Evolutionary conservation across 2,888 invertebrate species (phyloP).

Genomic region (Tenthredo scrophulariae): DNA sequence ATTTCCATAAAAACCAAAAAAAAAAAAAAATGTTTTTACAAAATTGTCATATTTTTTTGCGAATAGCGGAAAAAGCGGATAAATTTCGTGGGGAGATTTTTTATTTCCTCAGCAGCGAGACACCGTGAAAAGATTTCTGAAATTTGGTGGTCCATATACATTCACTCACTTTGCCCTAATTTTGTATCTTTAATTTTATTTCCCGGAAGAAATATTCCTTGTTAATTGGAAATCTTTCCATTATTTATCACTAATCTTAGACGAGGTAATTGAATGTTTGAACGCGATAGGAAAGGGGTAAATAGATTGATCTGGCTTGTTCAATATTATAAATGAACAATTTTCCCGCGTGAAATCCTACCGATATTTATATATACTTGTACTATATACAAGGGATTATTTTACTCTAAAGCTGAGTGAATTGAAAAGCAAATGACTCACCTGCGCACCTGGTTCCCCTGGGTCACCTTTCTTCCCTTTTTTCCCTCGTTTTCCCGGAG

Average conservation of each 20-base stretch:
- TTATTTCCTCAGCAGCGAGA: no score
- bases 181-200: neutral
- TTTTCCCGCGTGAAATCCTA: conserved; percentile 9
- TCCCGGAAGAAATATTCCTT: neutral
- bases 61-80: no score
- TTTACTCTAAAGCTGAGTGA: conserved; percentile 21
- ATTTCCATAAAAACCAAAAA: no score
- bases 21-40: no score
- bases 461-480: conserved; percentile 94
- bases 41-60: no score
- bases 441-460: conserved; percentile 90
- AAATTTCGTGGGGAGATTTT: no score
- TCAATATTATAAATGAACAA: neutral
- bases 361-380: neutral
- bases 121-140: no score
- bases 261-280: neutral
- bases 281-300: neutral
- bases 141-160: neutral
- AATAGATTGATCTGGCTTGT: neutral
- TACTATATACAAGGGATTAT: neutral
- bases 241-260: neutral
- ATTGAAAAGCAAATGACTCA: conserved; percentile 79
- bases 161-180: neutral
- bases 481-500: conserved; percentile 92
- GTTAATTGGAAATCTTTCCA: neutral